Evolutionary conservation across 2,113 vertebrate species (phyloP).

Genomic region (Propithecus coquereli): DNA sequence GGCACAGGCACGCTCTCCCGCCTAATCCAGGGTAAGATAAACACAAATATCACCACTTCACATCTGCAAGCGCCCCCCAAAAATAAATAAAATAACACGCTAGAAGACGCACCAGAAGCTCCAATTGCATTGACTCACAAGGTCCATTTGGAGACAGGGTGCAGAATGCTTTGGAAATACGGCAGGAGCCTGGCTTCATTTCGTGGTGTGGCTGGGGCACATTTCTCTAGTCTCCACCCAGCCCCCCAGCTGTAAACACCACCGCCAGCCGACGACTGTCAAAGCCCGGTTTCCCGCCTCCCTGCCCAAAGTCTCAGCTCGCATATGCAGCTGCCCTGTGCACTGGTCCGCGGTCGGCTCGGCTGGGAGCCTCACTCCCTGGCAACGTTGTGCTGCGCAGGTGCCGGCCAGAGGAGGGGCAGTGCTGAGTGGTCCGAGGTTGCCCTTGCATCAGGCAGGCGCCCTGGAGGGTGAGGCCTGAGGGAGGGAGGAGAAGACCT

Average conservation of each 20-base stretch:
- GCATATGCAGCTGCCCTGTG: not conserved
- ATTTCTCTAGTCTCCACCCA: constrained; percentile 57
- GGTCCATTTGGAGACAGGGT: constrained; percentile 77
- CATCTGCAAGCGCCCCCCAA: constrained; percentile 74
- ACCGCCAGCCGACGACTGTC: not conserved
- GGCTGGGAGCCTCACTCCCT: not conserved
- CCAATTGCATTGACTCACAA: constrained; percentile 77
- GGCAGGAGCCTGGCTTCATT: constrained; percentile 73
- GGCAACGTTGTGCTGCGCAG: not conserved
- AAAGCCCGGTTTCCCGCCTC: not conserved
- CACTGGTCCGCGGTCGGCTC: accelerated
- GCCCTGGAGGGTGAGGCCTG: not conserved
- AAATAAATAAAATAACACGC: constrained; percentile 8
- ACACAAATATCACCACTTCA: constrained; percentile 76
- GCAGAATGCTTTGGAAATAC: constrained; percentile 78
- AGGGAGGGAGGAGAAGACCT: not conserved
- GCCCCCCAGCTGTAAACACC: not conserved
- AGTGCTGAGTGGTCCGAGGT: not conserved
- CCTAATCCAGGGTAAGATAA: constrained; percentile 79
- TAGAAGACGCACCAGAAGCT: constrained; percentile 76
- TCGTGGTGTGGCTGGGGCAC: constrained; percentile 69
- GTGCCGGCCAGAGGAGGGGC: not conserved
- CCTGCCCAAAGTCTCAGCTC: not conserved
- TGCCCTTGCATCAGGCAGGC: not conserved
- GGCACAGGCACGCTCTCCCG: constrained; percentile 40